A percentile compares a stretch with the other conserved stretches of the same genome.
Evolutionary conservation across 2,888 invertebrate species (phyloP).

Genomic region (Agriopis marginaria): DNA sequence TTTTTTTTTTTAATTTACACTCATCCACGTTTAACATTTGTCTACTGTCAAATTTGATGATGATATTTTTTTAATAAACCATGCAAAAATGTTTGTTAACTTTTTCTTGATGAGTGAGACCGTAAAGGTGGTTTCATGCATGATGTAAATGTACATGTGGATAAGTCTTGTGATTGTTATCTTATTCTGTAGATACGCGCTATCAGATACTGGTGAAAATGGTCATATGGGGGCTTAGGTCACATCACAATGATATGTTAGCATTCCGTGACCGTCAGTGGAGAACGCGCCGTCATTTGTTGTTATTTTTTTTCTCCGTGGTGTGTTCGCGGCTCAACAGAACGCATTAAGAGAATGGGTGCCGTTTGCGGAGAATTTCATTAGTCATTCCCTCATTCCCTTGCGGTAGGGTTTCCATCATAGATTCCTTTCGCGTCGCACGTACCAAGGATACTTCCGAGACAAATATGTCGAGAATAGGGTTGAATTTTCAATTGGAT

Average conservation of each 20-base stretch:
- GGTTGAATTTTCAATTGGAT: conserved; percentile 64
- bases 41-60: too few species aligned
- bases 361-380: conserved; percentile 71
- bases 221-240: conserved; percentile 32
- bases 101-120: too few species aligned
- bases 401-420: conserved; percentile 62
- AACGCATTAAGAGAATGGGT: conserved; percentile 65
- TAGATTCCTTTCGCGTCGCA: conserved; percentile 63
- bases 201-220: conserved; percentile 1
- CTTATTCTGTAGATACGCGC: conserved; percentile 11
- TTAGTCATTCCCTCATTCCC: conserved; percentile 70
- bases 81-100: too few species aligned
- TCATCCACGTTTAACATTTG: too few species aligned
- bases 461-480: conserved; percentile 61
- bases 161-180: background rate
- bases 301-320: conserved; percentile 44
- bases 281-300: conserved; percentile 50
- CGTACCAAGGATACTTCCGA: conserved; percentile 60
- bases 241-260: conserved; percentile 40
- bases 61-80: too few species aligned
- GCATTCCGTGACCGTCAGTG: conserved; percentile 42
- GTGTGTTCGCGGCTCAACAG: conserved; percentile 56
- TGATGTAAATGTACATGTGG: background rate
- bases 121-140: too few species aligned
- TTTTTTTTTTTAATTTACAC: too few species aligned